Evolutionary conservation across 2,888 invertebrate species (phyloP).

Genomic region (Sycophila texana): DNA sequence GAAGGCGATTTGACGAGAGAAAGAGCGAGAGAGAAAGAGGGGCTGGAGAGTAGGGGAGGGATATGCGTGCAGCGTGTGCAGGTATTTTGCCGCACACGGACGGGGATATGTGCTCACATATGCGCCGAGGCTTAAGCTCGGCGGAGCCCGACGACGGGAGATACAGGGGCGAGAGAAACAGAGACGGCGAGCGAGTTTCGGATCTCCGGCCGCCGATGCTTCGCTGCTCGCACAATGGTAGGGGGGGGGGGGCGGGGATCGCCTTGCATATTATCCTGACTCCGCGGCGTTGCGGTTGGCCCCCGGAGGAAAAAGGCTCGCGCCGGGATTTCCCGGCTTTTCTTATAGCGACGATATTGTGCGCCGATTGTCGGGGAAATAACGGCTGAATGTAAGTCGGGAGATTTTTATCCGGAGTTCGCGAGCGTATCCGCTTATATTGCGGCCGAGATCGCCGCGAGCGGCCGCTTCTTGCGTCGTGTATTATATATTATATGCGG

Average conservation of each 20-base stretch:
- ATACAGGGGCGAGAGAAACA: constrained; percentile 1
- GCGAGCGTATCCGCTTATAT: constrained; percentile 21
- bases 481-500: not conserved
- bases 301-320: constrained; percentile 7
- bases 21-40: constrained; percentile 59
- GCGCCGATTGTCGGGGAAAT: constrained; percentile 15
- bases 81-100: constrained; percentile 59
- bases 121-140: constrained; percentile 36
- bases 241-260: not conserved
- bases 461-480: not conserved
- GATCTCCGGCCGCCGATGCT: not conserved
- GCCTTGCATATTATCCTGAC: constrained; percentile 41
- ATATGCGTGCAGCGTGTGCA: constrained; percentile 56
- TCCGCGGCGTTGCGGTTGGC: constrained; percentile 13
- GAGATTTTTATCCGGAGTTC: not conserved
- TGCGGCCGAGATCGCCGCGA: not conserved
- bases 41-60: too few relatives aligned
- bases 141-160: not conserved
- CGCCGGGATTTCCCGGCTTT: constrained; percentile 10
- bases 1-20: constrained; percentile 65
- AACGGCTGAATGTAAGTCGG: constrained; percentile 12
- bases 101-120: not conserved
- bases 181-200: constrained; percentile 7
- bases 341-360: not conserved
- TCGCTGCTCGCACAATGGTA: constrained; percentile 29